Evolutionary conservation across 2,797 vertebrate genomes (phyloP).

Genomic region (Megalops cyprinoides): DNA sequence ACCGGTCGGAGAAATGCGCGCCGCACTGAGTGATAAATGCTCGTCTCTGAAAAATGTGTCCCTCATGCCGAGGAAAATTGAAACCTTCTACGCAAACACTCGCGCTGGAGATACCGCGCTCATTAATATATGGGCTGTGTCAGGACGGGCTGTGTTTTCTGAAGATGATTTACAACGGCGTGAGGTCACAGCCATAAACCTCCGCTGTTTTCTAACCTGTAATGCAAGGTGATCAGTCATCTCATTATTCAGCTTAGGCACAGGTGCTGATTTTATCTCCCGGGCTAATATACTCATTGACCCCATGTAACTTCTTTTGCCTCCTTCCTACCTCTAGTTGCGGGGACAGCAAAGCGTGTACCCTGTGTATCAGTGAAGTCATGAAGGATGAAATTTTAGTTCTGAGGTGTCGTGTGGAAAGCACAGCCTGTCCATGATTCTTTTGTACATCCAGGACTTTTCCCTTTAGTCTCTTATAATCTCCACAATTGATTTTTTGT

Average conservation of each 20-base stretch:
- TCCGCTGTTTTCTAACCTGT: conserved; percentile 37
- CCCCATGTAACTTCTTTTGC: conserved; percentile 16
- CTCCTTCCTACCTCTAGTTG: neutral
- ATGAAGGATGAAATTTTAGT: too few species aligned
- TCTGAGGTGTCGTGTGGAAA: neutral
- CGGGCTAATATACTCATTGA: conserved; percentile 35
- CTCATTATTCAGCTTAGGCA: conserved; percentile 38
- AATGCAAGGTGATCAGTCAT: conserved; percentile 46
- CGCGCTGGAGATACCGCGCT: conserved; percentile 39
- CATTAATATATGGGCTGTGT: conserved; percentile 43
- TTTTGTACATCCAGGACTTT: neutral
- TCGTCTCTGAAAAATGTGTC: conserved; percentile 50
- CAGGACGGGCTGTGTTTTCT: conserved; percentile 41
- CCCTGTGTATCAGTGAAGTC: too few species aligned
- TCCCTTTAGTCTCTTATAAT: neutral
- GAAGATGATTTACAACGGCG: conserved; percentile 55
- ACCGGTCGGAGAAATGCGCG: conserved; percentile 33
- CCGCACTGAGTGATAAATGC: conserved; percentile 47
- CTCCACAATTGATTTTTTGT: neutral
- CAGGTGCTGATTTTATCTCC: conserved; percentile 27
- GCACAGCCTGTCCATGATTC: neutral
- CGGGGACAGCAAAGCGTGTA: too few species aligned
- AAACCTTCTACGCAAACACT: conserved; percentile 53
- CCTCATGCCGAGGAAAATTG: conserved; percentile 46
- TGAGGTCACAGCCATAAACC: conserved; percentile 43